Conservation (phyloP, 2,113 vertebrate genomes). For the Panthera tigris region DNA sequence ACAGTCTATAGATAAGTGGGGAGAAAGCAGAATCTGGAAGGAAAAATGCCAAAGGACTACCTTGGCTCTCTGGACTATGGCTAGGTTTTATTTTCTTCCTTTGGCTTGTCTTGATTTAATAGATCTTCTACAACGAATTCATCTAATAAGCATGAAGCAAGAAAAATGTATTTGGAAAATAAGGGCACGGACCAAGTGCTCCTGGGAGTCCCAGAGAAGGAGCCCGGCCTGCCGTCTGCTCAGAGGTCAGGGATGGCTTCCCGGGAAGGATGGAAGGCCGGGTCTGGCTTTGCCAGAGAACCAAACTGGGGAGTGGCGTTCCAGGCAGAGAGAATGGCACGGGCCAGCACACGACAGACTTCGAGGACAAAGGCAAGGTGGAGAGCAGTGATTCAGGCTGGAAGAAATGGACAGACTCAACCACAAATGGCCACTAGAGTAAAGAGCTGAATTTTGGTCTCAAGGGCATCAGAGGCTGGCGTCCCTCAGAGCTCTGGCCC, state of each 20-base stretch:
- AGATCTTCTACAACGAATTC: background rate
- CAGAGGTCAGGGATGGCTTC: background rate
- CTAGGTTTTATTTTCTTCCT: background rate
- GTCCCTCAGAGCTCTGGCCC: background rate
- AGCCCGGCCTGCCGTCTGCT: fast-evolving
- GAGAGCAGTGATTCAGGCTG: background rate
- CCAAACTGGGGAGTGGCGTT: background rate
- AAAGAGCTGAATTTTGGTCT: background rate
- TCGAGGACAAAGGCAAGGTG: background rate
- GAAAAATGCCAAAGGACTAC: fast-evolving
- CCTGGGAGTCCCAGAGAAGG: background rate
- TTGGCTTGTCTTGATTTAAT: background rate
- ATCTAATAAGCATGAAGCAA: background rate
- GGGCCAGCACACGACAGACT: background rate
- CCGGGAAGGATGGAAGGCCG: fast-evolving
- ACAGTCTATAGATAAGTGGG: background rate
- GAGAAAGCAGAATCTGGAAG: background rate
- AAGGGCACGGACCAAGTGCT: background rate
- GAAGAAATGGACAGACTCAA: background rate
- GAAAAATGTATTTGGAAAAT: background rate
- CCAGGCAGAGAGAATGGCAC: background rate
- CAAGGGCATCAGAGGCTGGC: background rate
- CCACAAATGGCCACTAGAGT: background rate
- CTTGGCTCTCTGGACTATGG: too few relatives aligned
- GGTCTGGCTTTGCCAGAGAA: background rate